Conservation (phyloP, 2,888 invertebrate species). For the Schizaphis graminum region DNA sequence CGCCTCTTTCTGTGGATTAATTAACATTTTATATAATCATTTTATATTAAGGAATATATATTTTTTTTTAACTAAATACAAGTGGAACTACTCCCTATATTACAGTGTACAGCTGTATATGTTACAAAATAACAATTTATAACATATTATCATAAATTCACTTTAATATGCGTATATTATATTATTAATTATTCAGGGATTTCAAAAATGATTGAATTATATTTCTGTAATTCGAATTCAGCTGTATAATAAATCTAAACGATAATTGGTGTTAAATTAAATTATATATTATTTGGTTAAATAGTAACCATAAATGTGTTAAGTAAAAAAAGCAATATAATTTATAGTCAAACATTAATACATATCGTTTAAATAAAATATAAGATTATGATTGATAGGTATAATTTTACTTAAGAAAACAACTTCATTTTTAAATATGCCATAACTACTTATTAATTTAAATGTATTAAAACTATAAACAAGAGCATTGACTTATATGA, state of each 20-base stretch:
- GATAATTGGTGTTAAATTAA: background rate
- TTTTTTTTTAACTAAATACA: background rate
- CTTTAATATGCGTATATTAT: background rate
- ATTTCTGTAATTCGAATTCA: background rate
- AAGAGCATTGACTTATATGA: too few species aligned
- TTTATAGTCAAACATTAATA: background rate
- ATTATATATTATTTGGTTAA: background rate
- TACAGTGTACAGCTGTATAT: background rate
- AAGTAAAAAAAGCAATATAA: background rate
- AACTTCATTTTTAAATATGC: background rate
- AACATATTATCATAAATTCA: background rate
- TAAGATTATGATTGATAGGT: background rate
- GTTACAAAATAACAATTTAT: background rate
- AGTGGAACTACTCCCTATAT: background rate
- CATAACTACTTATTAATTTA: background rate
- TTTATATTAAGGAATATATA: background rate
- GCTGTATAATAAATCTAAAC: background rate
- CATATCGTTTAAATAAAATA: background rate
- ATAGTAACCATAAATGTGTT: background rate
- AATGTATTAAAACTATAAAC: background rate
- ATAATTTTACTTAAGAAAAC: background rate
- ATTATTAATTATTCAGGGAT: background rate
- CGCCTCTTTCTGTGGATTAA: background rate
- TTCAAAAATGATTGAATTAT: background rate
- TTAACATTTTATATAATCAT: background rate